A percentile compares a stretch with the other conserved stretches of the same genome.
Evolutionary conservation across 2,113 vertebrate genomes (phyloP).

Genomic region (Etheostoma cragini): DNA sequence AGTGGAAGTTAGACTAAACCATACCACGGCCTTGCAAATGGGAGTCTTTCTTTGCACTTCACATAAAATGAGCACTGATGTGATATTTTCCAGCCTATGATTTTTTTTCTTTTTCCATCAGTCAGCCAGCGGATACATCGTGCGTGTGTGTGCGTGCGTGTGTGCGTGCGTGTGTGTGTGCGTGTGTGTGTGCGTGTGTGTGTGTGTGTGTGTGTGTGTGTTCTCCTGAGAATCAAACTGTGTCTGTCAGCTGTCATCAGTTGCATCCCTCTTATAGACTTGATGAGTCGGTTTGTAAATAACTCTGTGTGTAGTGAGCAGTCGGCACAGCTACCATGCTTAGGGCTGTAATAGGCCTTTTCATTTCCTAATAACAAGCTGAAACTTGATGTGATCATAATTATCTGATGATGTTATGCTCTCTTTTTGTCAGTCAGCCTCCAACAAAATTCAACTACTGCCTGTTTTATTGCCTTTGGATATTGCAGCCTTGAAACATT

Average conservation of each 20-base stretch:
- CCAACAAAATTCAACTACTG: neutral
- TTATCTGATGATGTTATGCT: conserved; percentile 30
- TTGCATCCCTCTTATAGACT: conserved; percentile 34
- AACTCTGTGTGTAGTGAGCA: conserved; percentile 18
- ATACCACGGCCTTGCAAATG: neutral
- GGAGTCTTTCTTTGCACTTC: neutral
- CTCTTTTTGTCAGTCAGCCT: conserved; percentile 5
- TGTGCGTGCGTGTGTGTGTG: conserved; percentile 3
- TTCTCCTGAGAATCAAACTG: conserved; percentile 31
- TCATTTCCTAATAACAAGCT: conserved; percentile 28
- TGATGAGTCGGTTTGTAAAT: conserved; percentile 41
- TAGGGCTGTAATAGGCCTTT: conserved; percentile 16
- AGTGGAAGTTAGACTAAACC: no score
- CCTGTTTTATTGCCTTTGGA: neutral
- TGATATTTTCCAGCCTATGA: neutral
- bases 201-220: neutral
- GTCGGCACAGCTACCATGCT: conserved; percentile 2
- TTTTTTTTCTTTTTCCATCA: neutral
- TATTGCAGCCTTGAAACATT: neutral
- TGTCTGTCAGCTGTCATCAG: conserved; percentile 46
- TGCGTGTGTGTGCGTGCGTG: no score
- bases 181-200: neutral
- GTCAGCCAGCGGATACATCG: neutral
- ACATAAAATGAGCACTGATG: neutral
- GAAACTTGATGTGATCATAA: conserved; percentile 30